Base-by-base conservation (phyloP, 2,797 vertebrate genomes). In the Myotis pilosus region DNA sequence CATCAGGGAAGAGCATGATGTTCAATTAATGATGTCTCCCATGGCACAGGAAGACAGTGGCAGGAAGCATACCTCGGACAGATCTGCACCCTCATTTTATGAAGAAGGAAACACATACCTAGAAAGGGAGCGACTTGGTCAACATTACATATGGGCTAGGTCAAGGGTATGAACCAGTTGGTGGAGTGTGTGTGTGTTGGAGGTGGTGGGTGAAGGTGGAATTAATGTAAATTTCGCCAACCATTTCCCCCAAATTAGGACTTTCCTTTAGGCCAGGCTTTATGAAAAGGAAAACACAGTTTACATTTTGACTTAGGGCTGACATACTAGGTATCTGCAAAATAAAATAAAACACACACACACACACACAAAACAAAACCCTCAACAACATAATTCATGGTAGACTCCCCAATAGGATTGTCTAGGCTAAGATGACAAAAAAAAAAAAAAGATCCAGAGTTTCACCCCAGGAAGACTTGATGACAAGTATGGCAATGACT, bases 401-500 rank as follows among this genome's bases (percentile, higher is more conserved):
- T 33, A 88, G 64, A 75, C 23, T 92, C 41, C 3, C 95, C 92
- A 89, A 2, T 94, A 89, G 88, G 57, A 51, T 76, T 62, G 51
- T 78, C 78, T 93, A 41, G n/a, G 57, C 71, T 94, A 36, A 28
- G 57, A 72, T 95, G 87, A 89, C 85, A 95, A 93, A 95, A 71
- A 86, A 85, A 79, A 79, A 28, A 38, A 38, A 38, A 38, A 74
- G 38, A 93, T 51, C 8, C 36, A 47, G 33, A 87, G 36, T 95
- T 96, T 94, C 75, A 95, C 60, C 17, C 41, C 71, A 69, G 74
- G 38, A 88, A 95, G 57, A 47, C 64, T 94, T 7, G 5, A 66
- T 92, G 96, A 96, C 90, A 92, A 85, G 75, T 64, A 95, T 87
- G 96, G 84, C 86, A 94, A 91, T 94, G 97, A 97, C 51, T 96